Conservation (phyloP, 2,797 vertebrate species). For the Sebastes matsubarae region DNA sequence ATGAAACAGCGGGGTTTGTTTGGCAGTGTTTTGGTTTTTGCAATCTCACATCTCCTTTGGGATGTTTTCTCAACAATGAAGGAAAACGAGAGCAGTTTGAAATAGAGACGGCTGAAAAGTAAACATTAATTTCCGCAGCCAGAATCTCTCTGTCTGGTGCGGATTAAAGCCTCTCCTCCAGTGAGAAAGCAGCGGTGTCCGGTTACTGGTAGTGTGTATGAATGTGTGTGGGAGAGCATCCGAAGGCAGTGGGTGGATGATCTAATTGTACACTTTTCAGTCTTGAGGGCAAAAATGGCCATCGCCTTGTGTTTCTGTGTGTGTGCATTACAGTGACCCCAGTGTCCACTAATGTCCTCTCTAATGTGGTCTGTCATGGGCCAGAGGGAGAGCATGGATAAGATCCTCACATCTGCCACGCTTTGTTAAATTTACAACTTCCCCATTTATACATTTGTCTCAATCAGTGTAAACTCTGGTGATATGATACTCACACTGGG, state of each 20-base stretch:
- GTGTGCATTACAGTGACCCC: constrained; percentile 44
- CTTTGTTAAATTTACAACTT: constrained; percentile 40
- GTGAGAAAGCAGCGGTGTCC: constrained; percentile 50
- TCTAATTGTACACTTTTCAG: constrained; percentile 51
- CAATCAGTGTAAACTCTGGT: constrained; percentile 22
- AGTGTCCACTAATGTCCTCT: constrained; percentile 43
- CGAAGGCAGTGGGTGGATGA: constrained; percentile 38
- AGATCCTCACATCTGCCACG: constrained; percentile 25
- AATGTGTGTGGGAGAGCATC: constrained; percentile 32
- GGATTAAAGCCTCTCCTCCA: constrained; percentile 61
- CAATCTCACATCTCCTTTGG: constrained; percentile 69
- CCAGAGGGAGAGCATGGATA: constrained; percentile 35
- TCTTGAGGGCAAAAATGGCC: constrained; percentile 29
- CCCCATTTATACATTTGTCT: constrained; percentile 41
- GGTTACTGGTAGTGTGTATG: constrained; percentile 41
- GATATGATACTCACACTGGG: constrained; percentile 40
- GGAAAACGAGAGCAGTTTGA: constrained; percentile 57
- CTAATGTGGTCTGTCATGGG: constrained; percentile 61
- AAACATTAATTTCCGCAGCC: constrained; percentile 80
- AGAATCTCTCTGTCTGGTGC: constrained; percentile 74
- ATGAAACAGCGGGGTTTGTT: constrained; percentile 49
- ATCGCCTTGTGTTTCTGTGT: constrained; percentile 19
- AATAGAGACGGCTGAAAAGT: constrained; percentile 72
- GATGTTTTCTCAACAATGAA: constrained; percentile 70
- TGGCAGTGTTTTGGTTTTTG: constrained; percentile 39